Base-by-base conservation (phyloP, 2,888 invertebrate genomes). In the Anthrax anthrax region DNA sequence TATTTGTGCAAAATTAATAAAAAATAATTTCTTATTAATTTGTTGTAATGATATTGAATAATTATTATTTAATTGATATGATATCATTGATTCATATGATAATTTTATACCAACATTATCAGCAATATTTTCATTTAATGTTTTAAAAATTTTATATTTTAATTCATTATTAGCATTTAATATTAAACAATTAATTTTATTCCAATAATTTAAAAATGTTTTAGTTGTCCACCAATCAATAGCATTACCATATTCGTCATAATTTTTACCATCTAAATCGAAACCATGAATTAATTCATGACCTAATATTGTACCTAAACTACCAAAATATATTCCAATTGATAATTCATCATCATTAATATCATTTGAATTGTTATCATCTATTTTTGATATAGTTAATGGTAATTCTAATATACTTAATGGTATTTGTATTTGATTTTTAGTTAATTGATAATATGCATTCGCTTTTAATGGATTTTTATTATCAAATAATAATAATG, bases 201-300 rank as follows among this genome's bases (percentile, higher is more conserved):
- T 18, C 17, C 29, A 29, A 38, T 42, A 48, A n/a, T 18, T 10
- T 14, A 36, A 13, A n/a, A 36, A 18, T 34, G 38, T 39, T 14
- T 39, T 19, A 19, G 18, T 27, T 9, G 17, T 42, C 34, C 42
- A 41, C 38, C 48, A 44, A 23, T 42, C 18, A 17, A 18, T 3
- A 17, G 37, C 18, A 17, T 38, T 55, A n/a, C 66, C 62, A 42
- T 44, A 47, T 66, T 89, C 88, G 9, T 91, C 91, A 50, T 84
- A 75, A 57, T 88, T 86, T 46, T 88, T 77, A 44, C 91, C 87
- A 14, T 81, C 80, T 57, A 84, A 81, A 60, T 85, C 84, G 57
- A 86, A 86, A 5, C 84, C 84, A 60, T 88, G 88, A 0, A 86
- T 85, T 44, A 89, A 84, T 71, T 88, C 88, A 62, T 88, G 88